A percentile compares a stretch with the other conserved stretches of the same genome.
phyloP scores from a whole-genome alignment of 2,113 vertebrate genomes.

The Cisticola juncidis region DNA sequence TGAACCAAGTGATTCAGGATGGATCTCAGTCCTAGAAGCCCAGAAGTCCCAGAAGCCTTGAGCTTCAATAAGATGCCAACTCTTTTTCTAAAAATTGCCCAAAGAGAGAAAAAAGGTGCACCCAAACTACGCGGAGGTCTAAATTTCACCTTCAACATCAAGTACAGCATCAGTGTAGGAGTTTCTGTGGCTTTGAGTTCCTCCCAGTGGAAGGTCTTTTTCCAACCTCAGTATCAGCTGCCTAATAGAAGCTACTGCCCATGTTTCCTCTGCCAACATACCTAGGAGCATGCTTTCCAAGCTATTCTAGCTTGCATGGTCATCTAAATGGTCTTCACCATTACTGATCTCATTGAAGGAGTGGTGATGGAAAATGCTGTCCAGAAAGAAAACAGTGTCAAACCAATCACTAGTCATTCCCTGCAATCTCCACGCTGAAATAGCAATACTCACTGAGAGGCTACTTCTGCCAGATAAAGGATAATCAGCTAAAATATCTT shows the following conservation, averaged over 20 bases:
- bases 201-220: background rate
- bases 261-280: background rate
- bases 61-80: background rate
- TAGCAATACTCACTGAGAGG: background rate
- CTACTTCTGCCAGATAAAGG: background rate
- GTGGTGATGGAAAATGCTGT: background rate
- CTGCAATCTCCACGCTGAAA: background rate
- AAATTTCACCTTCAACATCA: background rate
- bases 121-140: background rate
- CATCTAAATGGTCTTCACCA: background rate
- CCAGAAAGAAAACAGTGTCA: background rate
- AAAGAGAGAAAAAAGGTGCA: background rate
- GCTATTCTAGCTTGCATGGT: background rate
- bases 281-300: background rate
- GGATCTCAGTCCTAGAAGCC: background rate
- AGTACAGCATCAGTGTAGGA: background rate
- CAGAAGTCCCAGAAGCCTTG: background rate
- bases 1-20: background rate
- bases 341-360: background rate
- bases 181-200: background rate
- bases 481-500: background rate
- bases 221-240: background rate
- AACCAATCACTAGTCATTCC: background rate
- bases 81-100: background rate
- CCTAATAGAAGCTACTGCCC: background rate